A percentile compares a stretch with the other conserved stretches of the same genome.
These are phyloP conservation scores for Aselliscus stoliczkanus DNA, from an alignment of 2,797 vertebrate genomes.

Conservation along the genomic window DNA sequence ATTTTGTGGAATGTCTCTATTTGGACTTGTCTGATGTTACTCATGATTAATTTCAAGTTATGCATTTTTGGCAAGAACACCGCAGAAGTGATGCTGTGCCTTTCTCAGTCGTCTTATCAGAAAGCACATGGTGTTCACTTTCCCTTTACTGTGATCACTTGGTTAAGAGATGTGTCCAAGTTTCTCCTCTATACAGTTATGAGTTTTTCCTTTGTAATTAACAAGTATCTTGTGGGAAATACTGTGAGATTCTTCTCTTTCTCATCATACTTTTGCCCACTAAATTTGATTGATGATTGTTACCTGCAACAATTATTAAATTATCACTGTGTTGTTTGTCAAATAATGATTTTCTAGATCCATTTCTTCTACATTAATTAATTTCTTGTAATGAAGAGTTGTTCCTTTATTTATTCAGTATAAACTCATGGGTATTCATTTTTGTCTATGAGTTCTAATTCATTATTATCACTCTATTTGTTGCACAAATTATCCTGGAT, in stretches of 20 bases:
- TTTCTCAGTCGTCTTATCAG: background rate
- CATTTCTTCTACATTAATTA: background rate
- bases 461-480: background rate
- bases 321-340: background rate
- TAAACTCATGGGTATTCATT: background rate
- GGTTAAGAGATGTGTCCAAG: background rate
- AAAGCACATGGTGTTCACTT: background rate
- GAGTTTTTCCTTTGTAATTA: background rate
- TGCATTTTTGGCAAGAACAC: background rate
- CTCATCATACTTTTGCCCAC: background rate
- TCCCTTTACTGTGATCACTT: background rate
- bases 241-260: background rate
- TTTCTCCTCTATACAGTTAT: background rate
- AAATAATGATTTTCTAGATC: background rate
- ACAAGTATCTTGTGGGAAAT: background rate
- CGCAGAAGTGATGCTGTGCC: background rate
- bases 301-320: background rate
- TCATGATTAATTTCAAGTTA: background rate
- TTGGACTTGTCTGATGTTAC: background rate
- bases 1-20: background rate
- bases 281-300: background rate
- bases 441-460: background rate
- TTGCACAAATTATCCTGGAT: background rate
- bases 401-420: background rate
- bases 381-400: background rate